Conservation (phyloP, 2,797 vertebrate species). For the Lateolabrax maculatus region DNA sequence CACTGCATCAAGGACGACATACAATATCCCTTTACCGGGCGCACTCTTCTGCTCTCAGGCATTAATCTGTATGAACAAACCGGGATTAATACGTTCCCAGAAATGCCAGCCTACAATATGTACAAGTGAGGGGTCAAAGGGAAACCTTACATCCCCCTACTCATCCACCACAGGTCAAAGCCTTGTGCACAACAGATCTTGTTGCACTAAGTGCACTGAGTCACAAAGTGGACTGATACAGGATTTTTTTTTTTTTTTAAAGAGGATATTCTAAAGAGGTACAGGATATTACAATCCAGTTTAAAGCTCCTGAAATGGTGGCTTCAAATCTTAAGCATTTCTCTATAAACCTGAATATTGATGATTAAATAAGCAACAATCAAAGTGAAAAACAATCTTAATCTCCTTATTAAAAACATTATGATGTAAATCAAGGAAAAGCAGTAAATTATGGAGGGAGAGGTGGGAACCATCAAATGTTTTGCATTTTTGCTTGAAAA, state of each 20-base stretch:
- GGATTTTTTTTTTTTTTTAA: no score
- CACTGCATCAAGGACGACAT: constrained; percentile 53
- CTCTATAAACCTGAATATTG: background rate
- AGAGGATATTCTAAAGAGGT: background rate
- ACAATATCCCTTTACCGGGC: constrained; percentile 49
- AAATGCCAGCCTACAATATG: constrained; percentile 49
- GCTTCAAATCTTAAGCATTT: background rate
- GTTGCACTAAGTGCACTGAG: constrained; percentile 25
- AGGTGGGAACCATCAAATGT: no score
- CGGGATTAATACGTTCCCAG: constrained; percentile 60
- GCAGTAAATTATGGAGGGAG: no score
- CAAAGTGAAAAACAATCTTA: background rate
- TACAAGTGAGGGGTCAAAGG: constrained; percentile 41
- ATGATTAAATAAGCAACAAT: background rate
- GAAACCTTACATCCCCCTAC: constrained; percentile 26
- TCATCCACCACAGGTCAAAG: constrained; percentile 39
- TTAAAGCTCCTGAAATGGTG: no score
- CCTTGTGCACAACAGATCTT: background rate
- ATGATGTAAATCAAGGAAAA: no score
- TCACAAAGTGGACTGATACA: background rate
- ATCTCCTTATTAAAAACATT: background rate
- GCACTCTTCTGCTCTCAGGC: constrained; percentile 34
- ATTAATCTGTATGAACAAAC: constrained; percentile 58
- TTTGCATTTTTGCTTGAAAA: no score
- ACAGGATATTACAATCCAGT: background rate